Conservation (phyloP, 2,888 invertebrate genomes). For the Rotaria socialis region DNA sequence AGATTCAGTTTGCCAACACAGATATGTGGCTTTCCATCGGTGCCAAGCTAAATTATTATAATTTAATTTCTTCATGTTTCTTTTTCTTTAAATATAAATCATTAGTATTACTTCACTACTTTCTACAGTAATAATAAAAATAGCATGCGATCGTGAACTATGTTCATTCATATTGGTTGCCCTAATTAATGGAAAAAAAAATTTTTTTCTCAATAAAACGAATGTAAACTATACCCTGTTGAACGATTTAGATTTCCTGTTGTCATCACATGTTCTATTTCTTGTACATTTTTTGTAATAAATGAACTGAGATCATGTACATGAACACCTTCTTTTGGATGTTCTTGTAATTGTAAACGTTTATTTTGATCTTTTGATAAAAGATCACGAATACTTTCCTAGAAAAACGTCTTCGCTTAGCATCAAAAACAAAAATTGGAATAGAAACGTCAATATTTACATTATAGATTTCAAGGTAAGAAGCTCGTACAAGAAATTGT, state of each 20-base stretch:
- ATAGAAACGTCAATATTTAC: not conserved
- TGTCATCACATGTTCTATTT: slow-evolving; percentile 72
- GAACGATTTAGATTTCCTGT: slow-evolving; percentile 70
- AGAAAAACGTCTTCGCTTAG: not conserved
- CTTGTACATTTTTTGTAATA: slow-evolving; percentile 72
- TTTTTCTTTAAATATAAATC: too few relatives aligned
- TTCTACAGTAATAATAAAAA: slow-evolving; percentile 94
- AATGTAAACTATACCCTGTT: not conserved
- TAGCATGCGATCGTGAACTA: slow-evolving; percentile 92
- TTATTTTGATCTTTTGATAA: slow-evolving; percentile 65
- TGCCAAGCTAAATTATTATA: slow-evolving; percentile 54
- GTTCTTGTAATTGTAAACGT: slow-evolving; percentile 68
- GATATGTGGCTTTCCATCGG: slow-evolving; percentile 62
- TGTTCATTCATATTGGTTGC: slow-evolving; percentile 95
- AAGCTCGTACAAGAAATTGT: slow-evolving; percentile 69
- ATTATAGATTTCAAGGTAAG: slow-evolving; percentile 78
- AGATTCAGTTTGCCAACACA: slow-evolving; percentile 90
- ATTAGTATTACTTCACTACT: slow-evolving; percentile 68
- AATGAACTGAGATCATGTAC: slow-evolving; percentile 68
- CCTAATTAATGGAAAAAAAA: slow-evolving; percentile 60
- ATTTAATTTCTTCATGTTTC: too few relatives aligned
- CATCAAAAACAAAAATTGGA: not conserved
- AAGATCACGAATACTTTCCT: slow-evolving; percentile 71
- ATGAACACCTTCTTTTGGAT: slow-evolving; percentile 67
- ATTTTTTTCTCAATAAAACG: too few relatives aligned